Evolutionary conservation across 1,140 invertebrate genomes (phyloP), one percentile per base, ranked within the genome.

Genomic region (Drosophila navojoa): DNA sequence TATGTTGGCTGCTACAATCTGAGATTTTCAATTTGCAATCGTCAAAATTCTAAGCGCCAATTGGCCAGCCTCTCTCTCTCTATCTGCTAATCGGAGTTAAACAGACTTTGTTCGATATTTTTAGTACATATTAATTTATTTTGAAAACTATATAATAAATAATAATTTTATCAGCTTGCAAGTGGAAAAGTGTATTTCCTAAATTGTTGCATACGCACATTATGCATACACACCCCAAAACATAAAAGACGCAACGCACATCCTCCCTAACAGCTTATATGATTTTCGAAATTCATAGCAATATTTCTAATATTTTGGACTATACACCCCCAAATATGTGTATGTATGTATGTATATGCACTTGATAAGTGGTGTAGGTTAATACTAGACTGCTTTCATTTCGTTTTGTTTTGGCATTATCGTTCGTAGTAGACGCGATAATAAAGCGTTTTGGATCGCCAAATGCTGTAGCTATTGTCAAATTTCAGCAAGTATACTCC

Each of bases 401-500:
- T 32, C 10, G 6, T 7, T 32, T 32, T 9, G 7, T 0, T 22
- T 86, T 73, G 76, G 72, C 79, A 58, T 74, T 81, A 95, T 73
- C 95, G 95, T 55, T 98, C 99, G 89, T 99, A 99, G 92, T 99
- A 99, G 45, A 99, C 98, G 93, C 98, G 94, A 93, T 99, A 99
- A 92, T 99, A 99, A 27, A 99, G 94, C 10, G 98, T 99, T 95
- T 99, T 99, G 78, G 98, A 99, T 81, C 99, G 95, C 98, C 98
- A 99, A 61, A 99, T 93, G 45, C 98, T 99, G 93, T 99, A 99
- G 0, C 98, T 98, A 93, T 99, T 99, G 93, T 99, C 99, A 93
- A 99, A 99, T 93, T 99, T 99, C 7, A 99, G 94, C 91, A 99
- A 93, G 93, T 99, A 99, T 40, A 99, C 97, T 40, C 99, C 99